A percentile compares a stretch with the other conserved stretches of the same genome.
These are phyloP conservation scores for Onychorhynchus coronatus DNA, from an alignment of 2,113 vertebrate species.

Conservation along the genomic window DNA sequence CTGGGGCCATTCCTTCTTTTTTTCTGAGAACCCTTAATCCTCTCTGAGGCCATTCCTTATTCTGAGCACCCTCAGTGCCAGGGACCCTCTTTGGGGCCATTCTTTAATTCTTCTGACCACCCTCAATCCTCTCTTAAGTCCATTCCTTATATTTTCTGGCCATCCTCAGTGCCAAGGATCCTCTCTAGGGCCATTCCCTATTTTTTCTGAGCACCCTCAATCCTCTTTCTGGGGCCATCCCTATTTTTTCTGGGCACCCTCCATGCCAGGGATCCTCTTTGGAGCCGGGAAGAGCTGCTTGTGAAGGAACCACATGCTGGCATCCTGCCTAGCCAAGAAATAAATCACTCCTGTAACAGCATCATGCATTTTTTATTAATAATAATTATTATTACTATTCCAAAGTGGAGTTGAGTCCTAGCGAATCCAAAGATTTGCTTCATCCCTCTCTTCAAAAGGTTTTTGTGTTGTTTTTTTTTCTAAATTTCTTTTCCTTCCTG, in stretches of 20 bases:
- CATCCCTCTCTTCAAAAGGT: background rate
- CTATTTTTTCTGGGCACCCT: too few species aligned
- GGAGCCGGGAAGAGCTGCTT: background rate
- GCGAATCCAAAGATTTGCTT: background rate
- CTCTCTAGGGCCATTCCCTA: background rate
- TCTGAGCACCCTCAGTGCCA: too few species aligned
- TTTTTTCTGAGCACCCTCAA: too few species aligned
- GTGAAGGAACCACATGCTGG: background rate
- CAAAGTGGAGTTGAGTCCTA: background rate
- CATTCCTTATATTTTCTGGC: background rate
- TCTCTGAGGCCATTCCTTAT: too few species aligned
- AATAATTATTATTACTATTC: background rate
- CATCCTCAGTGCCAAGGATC: background rate
- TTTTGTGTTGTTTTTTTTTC: background rate
- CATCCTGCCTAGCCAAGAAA: background rate
- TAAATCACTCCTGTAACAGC: background rate
- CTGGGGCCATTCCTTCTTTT: background rate
- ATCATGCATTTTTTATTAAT: background rate
- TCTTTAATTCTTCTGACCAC: too few species aligned
- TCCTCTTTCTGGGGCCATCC: background rate
- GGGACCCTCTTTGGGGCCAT: too few species aligned
- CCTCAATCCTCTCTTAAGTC: too few species aligned
- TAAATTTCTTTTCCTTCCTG: background rate
- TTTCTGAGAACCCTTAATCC: too few species aligned
- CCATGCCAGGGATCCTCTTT: too few species aligned